Percentiles rank a stretch among this genome's conserved stretches.
These are phyloP conservation scores for Falco biarmicus DNA, from an alignment of 2,797 vertebrate genomes.

Conservation along the genomic window DNA sequence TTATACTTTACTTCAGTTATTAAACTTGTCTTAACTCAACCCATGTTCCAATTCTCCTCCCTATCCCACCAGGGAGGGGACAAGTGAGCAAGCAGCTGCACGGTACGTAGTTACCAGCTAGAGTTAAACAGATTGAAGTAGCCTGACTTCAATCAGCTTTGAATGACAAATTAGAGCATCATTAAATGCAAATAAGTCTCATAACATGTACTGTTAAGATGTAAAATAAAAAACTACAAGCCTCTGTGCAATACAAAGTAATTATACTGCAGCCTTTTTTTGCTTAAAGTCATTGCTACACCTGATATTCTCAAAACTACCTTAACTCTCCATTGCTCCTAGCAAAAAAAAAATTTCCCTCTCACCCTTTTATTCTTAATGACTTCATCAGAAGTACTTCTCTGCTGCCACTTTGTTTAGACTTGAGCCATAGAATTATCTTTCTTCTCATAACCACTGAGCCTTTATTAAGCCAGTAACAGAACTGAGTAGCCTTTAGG, in stretches of 20 bases:
- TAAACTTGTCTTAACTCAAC: too few relatives aligned
- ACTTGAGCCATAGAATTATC: background rate
- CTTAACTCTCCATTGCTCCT: background rate
- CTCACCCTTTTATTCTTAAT: background rate
- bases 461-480: background rate
- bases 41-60: too few relatives aligned
- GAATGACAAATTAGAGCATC: background rate
- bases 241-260: background rate
- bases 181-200: background rate
- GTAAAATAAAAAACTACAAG: background rate
- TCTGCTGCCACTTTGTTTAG: background rate
- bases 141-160: slow-evolving; percentile 8
- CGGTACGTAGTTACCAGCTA: too few relatives aligned
- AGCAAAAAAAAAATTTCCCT: background rate
- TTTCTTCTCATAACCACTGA: background rate
- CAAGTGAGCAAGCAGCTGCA: too few relatives aligned
- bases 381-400: background rate
- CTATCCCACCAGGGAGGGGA: too few relatives aligned
- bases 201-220: background rate
- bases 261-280: background rate
- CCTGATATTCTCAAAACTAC: background rate
- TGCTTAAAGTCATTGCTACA: background rate
- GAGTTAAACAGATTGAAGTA: background rate
- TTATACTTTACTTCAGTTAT: too few relatives aligned
- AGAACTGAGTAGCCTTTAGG: background rate